Conservation (phyloP, 1,140 invertebrate genomes). For the Diorhabda elongata region DNA sequence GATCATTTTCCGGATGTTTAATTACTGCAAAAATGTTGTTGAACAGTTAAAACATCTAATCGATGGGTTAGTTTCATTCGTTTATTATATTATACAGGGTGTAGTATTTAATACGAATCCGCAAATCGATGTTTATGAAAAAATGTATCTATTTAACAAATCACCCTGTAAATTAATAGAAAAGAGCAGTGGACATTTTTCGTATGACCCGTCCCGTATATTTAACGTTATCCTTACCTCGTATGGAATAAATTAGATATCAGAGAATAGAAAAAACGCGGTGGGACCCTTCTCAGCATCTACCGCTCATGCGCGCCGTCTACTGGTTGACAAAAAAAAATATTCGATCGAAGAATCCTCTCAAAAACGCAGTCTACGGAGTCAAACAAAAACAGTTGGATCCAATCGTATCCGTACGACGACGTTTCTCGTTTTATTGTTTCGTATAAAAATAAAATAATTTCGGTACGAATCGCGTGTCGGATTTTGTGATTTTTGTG, state of each 20-base stretch:
- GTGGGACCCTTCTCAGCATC: neutral
- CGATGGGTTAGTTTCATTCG: too few relatives aligned
- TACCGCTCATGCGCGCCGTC: neutral
- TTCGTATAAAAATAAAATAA: constrained; percentile 14
- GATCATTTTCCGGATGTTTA: too few relatives aligned
- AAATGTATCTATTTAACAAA: too few relatives aligned
- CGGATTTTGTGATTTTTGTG: constrained; percentile 10
- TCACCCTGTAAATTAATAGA: too few relatives aligned
- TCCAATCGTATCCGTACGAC: neutral
- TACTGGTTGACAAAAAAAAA: neutral
- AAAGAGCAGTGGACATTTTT: too few relatives aligned
- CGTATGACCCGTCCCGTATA: too few relatives aligned
- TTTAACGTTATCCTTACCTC: neutral
- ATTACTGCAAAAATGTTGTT: too few relatives aligned
- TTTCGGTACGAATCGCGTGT: constrained; percentile 10
- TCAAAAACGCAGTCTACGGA: neutral
- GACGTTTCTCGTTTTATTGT: constrained; percentile 3
- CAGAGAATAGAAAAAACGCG: neutral
- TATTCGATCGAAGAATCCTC: constrained; percentile 9
- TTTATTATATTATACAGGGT: too few relatives aligned
- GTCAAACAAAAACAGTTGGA: constrained; percentile 7
- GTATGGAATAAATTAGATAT: neutral
- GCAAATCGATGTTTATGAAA: too few relatives aligned
- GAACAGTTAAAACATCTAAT: too few relatives aligned
- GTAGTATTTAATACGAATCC: too few relatives aligned